phyloP scores from a whole-genome alignment of 2,797 vertebrate genomes.

The Caiman crocodilus region DNA sequence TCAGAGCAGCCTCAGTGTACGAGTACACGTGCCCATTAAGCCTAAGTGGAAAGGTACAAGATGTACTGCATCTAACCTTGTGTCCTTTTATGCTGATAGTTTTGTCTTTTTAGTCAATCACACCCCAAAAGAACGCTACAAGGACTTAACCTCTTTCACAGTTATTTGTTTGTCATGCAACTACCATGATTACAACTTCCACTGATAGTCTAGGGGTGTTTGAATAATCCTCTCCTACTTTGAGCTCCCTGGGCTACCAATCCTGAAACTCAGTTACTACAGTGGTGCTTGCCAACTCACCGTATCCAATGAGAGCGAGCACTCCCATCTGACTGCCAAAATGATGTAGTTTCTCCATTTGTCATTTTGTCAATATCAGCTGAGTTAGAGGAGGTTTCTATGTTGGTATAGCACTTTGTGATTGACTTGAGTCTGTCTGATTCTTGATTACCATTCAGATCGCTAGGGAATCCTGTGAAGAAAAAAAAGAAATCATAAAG shows the following conservation, averaged over 20 bases:
- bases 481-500: background rate
- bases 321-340: slow-evolving; percentile 98
- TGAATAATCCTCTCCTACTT: background rate
- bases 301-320: slow-evolving; percentile 98
- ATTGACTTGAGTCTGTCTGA: slow-evolving; percentile 92
- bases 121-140: background rate
- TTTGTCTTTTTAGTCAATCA: background rate
- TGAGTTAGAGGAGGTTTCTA: slow-evolving; percentile 94
- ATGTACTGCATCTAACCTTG: too few relatives aligned
- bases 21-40: too few relatives aligned
- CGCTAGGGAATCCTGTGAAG: slow-evolving; percentile 80
- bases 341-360: slow-evolving; percentile 94
- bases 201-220: rapidly evolving
- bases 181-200: background rate
- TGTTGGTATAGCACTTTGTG: slow-evolving; percentile 93
- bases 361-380: slow-evolving; percentile 94
- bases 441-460: slow-evolving; percentile 90
- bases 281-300: slow-evolving; percentile 62
- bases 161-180: background rate
- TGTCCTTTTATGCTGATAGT: too few relatives aligned
- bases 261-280: rapidly evolving
- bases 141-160: background rate
- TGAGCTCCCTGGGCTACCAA: rapidly evolving
- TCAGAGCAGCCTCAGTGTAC: too few relatives aligned
- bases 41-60: too few relatives aligned